A percentile compares a stretch with the other conserved stretches of the same genome.
phyloP scores from a whole-genome alignment of 2,888 invertebrate species.

The Deilephila elpenor region DNA sequence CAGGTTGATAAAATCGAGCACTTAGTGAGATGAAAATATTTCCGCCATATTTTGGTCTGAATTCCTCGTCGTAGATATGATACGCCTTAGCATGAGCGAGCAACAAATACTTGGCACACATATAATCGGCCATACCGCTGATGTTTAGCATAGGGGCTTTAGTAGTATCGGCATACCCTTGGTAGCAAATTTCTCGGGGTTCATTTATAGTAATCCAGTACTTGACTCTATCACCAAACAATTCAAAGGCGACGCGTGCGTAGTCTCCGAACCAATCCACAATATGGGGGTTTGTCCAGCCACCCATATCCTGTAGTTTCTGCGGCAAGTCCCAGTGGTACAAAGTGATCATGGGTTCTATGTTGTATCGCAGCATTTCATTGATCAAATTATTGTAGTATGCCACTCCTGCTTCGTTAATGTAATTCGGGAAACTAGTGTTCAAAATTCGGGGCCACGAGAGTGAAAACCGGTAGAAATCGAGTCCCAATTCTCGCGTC shows the following conservation, averaged over 20 bases:
- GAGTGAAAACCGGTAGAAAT: conserved; percentile 83
- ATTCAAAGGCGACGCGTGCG: conserved; percentile 65
- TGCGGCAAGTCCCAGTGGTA: conserved; percentile 82
- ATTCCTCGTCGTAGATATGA: conserved; percentile 64
- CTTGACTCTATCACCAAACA: conserved; percentile 75
- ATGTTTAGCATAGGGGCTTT: conserved; percentile 58
- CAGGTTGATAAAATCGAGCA: conserved; percentile 58
- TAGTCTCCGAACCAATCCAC: conserved; percentile 75
- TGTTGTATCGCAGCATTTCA: conserved; percentile 82
- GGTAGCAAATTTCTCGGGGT: conserved; percentile 62
- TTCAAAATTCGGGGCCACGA: conserved; percentile 87
- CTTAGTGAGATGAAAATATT: conserved; percentile 53
- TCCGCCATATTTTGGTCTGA: conserved; percentile 52
- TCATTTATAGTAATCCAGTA: conserved; percentile 85
- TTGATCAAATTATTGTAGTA: conserved; percentile 77
- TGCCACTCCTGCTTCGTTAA: conserved; percentile 76
- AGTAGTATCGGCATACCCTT: conserved; percentile 65
- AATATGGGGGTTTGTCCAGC: conserved; percentile 74
- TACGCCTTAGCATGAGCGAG: conserved; percentile 80
- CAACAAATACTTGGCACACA: conserved; percentile 73
- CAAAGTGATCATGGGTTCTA: conserved; percentile 84
- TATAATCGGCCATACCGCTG: conserved; percentile 70
- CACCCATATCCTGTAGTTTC: conserved; percentile 79
- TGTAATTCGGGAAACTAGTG: conserved; percentile 75
- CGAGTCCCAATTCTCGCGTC: conserved; percentile 69